Evolutionary conservation across 2,888 invertebrate genomes (phyloP), one percentile per base, ranked within the genome.

Genomic region (Agrotis puta): DNA sequence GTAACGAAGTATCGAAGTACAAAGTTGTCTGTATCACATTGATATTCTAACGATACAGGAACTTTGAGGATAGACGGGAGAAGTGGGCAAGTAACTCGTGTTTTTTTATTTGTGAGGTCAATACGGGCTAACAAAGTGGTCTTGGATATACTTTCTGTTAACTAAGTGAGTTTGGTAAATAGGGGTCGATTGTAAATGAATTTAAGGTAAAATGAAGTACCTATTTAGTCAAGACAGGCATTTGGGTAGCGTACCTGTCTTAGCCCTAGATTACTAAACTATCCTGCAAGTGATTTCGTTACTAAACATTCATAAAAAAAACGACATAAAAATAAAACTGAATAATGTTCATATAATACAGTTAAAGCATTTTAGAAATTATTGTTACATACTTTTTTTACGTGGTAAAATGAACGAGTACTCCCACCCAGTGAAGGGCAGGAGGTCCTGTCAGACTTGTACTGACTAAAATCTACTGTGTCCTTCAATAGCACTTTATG

Each of bases 21-120:
- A 59, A 84, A 85, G 72, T 83, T 83, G 62, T 53, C 66, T 64
- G 77, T 71, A 73, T 72, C 86, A 70, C 84, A 85, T 85, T 85
- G 86, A 84, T 85, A 86, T 85, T 85, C 86, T 74, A 72, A 82
- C 81, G 82, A 85, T 85, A 85, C 77, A 75, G 74, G 67, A 84
- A 85, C 81, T 85, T 84, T 66, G 64, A 72, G 64, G 77, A 67
- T 77, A 69, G 73, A 77, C 59, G 74, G 24, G 22, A 59, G 9
- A 39, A 39, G 39, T 39, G 77, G 80, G 73, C 78, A 74, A 64
- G 64, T 77, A 54, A 18, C 48, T 43, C 43, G 54, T 80, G 62
- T 85, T 85, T 74, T 80, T 79, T 75, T 73, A 62, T 70, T 73
- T 57, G 43, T 66, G 62, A 70, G 67, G 68, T 77, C 73, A 72